A percentile compares a stretch with the other conserved stretches of the same genome.
Conservation (phyloP, 2,888 invertebrate genomes). For the Malachius bipustulatus region DNA sequence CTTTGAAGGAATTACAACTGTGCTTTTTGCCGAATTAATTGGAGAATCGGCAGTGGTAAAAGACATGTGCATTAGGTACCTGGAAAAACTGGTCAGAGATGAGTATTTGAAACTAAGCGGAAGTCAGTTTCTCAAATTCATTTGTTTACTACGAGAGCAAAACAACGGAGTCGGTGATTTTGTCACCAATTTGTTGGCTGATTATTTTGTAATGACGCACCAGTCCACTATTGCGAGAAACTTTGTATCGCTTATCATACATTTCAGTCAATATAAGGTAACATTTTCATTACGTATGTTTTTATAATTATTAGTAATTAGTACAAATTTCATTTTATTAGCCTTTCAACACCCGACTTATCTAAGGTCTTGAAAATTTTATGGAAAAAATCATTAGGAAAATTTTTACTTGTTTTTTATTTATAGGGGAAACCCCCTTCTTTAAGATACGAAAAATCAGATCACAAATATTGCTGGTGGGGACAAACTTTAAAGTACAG, state of each 20-base stretch:
- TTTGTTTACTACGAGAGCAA: constrained; percentile 2
- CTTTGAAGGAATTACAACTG: neutral
- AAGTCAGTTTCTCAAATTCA: neutral
- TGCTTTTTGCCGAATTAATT: neutral
- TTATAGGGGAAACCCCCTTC: too few relatives aligned
- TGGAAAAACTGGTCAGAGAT: constrained; percentile 1
- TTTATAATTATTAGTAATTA: too few relatives aligned
- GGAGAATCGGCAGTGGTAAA: neutral
- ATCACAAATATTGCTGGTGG: too few relatives aligned
- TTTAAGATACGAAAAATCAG: too few relatives aligned
- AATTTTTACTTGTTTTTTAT: too few relatives aligned
- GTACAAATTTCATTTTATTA: too few relatives aligned
- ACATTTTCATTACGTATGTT: too few relatives aligned
- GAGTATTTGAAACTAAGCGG: constrained; percentile 1
- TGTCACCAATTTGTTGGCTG: neutral
- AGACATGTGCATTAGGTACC: neutral
- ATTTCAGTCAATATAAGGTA: constrained; percentile 1
- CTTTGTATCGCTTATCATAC: neutral
- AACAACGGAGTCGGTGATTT: neutral
- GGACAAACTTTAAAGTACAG: too few relatives aligned
- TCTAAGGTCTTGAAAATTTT: too few relatives aligned
- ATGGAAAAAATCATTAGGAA: too few relatives aligned
- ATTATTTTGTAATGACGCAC: neutral
- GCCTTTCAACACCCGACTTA: too few relatives aligned
- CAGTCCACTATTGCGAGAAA: neutral